Evolutionary conservation across 92 coral and sea anemone species (phyloP).

Genomic region (Phenganax marumi): DNA sequence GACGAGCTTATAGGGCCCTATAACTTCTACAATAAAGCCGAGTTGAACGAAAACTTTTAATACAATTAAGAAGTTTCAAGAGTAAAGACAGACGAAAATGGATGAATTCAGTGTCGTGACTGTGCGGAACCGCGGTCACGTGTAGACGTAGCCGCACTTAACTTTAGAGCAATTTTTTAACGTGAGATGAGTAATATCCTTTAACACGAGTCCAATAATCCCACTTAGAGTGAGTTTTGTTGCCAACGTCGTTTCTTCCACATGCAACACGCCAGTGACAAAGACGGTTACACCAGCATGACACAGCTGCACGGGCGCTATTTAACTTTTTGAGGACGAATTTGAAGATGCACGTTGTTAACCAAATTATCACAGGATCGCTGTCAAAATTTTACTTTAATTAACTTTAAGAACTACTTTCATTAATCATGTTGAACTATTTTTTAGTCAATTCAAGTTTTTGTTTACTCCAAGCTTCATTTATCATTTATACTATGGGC

Average conservation of each 20-base stretch:
- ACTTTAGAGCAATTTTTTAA: constrained; percentile 1
- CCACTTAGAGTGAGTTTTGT: constrained; percentile 8
- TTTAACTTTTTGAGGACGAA: neutral
- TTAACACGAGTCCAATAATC: neutral
- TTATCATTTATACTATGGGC: no score
- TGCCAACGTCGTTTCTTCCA: neutral
- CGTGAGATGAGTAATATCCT: neutral
- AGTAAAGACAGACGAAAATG: no score
- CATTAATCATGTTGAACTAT: neutral
- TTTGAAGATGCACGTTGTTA: neutral
- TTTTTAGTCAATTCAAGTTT: neutral
- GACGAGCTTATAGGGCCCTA: no score
- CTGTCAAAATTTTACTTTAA: constrained; percentile 1
- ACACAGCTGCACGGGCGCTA: neutral
- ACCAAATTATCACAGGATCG: constrained; percentile 19
- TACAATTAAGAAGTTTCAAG: no score
- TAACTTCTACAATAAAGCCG: no score
- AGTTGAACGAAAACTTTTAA: no score
- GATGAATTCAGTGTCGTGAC: no score
- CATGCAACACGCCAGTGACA: neutral
- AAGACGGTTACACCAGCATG: neutral
- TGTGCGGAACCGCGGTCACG: no score
- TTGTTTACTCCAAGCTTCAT: no score
- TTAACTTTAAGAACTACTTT: neutral
- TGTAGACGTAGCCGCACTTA: neutral